These are phyloP conservation scores for Tetramorium alpestre DNA, from an alignment of 1,140 invertebrate genomes.

Conservation along the genomic window DNA sequence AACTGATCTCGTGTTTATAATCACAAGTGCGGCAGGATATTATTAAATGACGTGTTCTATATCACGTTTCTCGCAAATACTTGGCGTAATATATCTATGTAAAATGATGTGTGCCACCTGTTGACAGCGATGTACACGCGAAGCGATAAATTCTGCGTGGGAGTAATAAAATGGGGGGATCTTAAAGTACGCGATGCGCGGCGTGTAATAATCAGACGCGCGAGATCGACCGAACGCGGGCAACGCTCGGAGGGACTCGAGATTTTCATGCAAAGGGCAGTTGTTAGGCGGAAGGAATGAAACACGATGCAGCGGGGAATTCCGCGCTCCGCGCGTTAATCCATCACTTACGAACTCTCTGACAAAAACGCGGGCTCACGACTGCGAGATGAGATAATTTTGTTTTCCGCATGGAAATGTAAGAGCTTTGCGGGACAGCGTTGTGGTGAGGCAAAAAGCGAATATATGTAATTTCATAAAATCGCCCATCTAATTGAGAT, in stretches of 20 bases:
- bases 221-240: neutral
- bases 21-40: conserved; percentile 31
- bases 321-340: conserved; percentile 38
- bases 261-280: conserved; percentile 33
- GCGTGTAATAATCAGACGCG: conserved; percentile 55
- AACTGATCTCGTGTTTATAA: neutral
- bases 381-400: conserved; percentile 45
- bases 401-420: conserved; percentile 23
- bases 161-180: conserved; percentile 47
- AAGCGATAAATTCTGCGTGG: conserved; percentile 64
- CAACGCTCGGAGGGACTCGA: neutral
- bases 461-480: conserved; percentile 38
- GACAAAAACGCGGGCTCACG: conserved; percentile 19
- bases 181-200: conserved; percentile 54
- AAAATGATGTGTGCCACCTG: conserved; percentile 73
- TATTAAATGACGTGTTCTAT: conserved; percentile 66
- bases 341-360: conserved; percentile 50
- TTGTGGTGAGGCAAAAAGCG: neutral
- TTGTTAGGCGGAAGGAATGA: conserved; percentile 2
- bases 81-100: conserved; percentile 63
- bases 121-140: conserved; percentile 62
- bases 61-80: conserved; percentile 55
- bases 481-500: conserved; percentile 2
- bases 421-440: neutral
- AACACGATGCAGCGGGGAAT: conserved; percentile 29